Evolutionary conservation across 2,113 vertebrate species (phyloP).

Genomic region (Apaloderma vittatum): DNA sequence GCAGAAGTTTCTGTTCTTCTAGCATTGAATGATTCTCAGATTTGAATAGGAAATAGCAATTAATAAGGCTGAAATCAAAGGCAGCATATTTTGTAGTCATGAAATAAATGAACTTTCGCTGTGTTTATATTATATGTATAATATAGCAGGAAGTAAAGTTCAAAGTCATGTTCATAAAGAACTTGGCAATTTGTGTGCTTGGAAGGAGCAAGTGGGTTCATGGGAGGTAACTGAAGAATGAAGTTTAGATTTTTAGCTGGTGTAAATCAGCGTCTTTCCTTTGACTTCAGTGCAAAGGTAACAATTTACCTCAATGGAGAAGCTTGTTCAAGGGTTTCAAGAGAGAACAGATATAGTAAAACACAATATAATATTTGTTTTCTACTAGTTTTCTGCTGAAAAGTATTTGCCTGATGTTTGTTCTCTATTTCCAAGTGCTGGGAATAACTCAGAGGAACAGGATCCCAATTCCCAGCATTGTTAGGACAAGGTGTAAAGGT

Average conservation of each 20-base stretch:
- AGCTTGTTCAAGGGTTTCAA: not conserved
- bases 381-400: not conserved
- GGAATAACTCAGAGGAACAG: not conserved
- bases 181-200: not conserved
- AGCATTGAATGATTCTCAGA: not conserved
- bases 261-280: not conserved
- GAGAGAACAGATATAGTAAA: not conserved
- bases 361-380: not conserved
- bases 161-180: conserved; percentile 31
- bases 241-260: not conserved
- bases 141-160: conserved; percentile 39
- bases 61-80: not conserved
- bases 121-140: not conserved
- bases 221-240: not conserved
- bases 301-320: not conserved
- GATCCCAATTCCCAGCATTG: not conserved
- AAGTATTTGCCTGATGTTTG: not conserved
- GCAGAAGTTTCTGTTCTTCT: conserved; percentile 6
- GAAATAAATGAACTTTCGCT: not conserved
- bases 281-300: not conserved
- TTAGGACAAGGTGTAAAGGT: not conserved
- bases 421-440: not conserved
- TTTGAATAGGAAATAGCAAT: conserved; percentile 18
- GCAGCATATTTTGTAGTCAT: not conserved
- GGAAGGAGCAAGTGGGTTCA: not conserved